These are phyloP conservation scores for Phymanthus crucifer DNA, from an alignment of 92 coral and sea anemone species.

Conservation along the genomic window DNA sequence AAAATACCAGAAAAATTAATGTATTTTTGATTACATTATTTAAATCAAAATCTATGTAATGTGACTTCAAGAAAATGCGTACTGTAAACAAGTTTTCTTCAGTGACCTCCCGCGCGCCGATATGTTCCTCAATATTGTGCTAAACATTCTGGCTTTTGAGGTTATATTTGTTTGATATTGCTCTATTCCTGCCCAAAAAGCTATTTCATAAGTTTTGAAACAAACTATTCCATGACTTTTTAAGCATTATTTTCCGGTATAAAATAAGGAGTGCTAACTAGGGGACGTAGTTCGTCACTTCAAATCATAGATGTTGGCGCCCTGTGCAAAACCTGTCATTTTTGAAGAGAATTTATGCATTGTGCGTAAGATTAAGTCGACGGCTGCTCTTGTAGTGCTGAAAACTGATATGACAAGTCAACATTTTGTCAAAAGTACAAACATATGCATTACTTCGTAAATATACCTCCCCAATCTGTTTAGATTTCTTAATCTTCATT, in stretches of 20 bases:
- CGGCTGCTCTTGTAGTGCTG: slow-evolving; percentile 19
- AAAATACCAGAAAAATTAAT: background rate
- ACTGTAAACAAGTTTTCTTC: background rate
- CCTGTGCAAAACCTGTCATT: slow-evolving; percentile 5
- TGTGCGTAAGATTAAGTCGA: slow-evolving; percentile 16
- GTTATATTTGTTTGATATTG: background rate
- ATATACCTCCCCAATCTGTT: slow-evolving; percentile 6
- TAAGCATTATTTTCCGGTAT: background rate
- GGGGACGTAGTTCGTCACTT: background rate
- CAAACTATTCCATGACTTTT: background rate
- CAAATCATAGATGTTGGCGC: slow-evolving; percentile 19
- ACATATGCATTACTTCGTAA: slow-evolving; percentile 9
- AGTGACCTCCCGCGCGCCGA: background rate
- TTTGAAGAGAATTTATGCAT: background rate
- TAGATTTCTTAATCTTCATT: background rate
- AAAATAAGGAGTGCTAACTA: slow-evolving; percentile 1
- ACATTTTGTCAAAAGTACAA: slow-evolving; percentile 1
- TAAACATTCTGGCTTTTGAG: background rate
- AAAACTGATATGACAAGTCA: slow-evolving; percentile 25
- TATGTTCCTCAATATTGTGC: background rate
- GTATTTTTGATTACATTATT: background rate
- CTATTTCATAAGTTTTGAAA: background rate
- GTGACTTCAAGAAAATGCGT: slow-evolving; percentile 10
- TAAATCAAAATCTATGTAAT: background rate
- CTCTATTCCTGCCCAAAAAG: background rate